Evolutionary conservation across 2,113 vertebrate genomes (phyloP).

Genomic region (Nycticebus coucang): DNA sequence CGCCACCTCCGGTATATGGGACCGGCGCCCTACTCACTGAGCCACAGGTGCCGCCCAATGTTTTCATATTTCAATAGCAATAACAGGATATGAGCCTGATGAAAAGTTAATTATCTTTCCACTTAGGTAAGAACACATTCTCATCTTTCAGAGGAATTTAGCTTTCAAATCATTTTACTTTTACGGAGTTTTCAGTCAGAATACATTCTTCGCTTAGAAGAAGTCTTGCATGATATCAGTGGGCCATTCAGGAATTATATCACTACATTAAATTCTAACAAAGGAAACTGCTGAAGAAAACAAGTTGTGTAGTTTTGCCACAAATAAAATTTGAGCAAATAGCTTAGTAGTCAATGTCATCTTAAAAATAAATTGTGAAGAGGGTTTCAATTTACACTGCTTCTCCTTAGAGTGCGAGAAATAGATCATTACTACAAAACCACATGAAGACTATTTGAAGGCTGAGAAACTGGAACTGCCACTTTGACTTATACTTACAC

Average conservation of each 20-base stretch:
- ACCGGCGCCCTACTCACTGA: no score
- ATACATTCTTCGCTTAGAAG: not conserved
- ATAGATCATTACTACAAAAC: constrained; percentile 47
- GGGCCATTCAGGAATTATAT: not conserved
- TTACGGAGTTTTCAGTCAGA: constrained; percentile 58
- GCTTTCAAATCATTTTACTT: constrained; percentile 45
- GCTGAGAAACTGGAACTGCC: not conserved
- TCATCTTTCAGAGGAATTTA: constrained; percentile 53
- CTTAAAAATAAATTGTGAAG: constrained; percentile 61
- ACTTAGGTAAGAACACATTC: constrained; percentile 58
- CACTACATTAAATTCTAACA: not conserved
- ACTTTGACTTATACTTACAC: constrained; percentile 49
- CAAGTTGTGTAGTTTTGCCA: not conserved
- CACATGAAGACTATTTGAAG: constrained; percentile 7
- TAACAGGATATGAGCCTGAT: constrained; percentile 54
- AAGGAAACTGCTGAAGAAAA: constrained; percentile 8
- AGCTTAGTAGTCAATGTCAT: constrained; percentile 47
- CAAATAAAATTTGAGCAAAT: constrained; percentile 35
- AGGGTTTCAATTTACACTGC: not conserved
- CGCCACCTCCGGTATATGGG: no score
- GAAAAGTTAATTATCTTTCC: constrained; percentile 62
- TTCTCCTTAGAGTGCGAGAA: constrained; percentile 35
- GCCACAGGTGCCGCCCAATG: no score
- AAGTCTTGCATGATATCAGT: not conserved
- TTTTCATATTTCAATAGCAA: constrained; percentile 46